phyloP scores from a whole-genome alignment of 2,113 vertebrate species.

The Dicrurus megarhynchus region DNA sequence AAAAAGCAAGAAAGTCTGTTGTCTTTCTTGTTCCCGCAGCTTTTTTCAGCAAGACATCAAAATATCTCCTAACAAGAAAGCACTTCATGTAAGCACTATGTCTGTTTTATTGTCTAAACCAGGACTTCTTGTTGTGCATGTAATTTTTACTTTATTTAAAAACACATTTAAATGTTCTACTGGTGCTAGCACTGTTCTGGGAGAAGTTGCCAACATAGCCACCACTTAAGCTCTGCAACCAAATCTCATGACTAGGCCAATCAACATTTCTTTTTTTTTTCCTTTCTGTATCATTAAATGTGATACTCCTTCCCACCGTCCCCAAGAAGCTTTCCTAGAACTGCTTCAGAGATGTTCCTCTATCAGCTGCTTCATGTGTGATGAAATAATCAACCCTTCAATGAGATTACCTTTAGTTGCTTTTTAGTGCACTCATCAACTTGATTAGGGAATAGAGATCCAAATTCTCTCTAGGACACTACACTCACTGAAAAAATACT shows the following conservation, averaged over 20 bases:
- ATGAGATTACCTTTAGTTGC: slow-evolving; percentile 14
- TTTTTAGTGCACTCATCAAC: slow-evolving; percentile 17
- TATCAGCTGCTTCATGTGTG: neutral
- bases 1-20: neutral
- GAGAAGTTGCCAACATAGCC: neutral
- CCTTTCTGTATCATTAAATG: neutral
- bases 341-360: neutral
- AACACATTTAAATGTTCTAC: neutral
- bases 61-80: neutral
- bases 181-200: no score
- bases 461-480: neutral
- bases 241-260: neutral
- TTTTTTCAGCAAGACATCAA: neutral
- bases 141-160: neutral
- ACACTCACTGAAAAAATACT: neutral
- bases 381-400: neutral
- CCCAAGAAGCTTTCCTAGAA: neutral
- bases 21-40: neutral
- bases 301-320: neutral
- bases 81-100: neutral
- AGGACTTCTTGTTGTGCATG: neutral
- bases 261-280: neutral
- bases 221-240: neutral
- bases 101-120: neutral
- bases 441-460: neutral